Conservation (phyloP, 1,140 invertebrate species). For the Drosophila quadrilineata region DNA sequence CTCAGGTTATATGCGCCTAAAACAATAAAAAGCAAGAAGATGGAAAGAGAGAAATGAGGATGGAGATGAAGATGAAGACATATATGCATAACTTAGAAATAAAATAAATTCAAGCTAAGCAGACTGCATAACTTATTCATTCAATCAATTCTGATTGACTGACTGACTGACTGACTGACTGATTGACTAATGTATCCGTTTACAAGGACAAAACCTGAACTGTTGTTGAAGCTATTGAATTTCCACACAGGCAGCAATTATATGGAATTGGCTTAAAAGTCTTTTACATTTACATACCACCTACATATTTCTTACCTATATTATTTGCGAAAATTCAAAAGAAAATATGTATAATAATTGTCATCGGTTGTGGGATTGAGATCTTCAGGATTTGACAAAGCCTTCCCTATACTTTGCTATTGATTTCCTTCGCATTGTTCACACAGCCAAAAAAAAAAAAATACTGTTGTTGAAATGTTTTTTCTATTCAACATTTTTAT, state of each 20-base stretch:
- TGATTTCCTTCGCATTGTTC: slow-evolving; percentile 9
- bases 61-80: too few species aligned
- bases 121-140: background rate
- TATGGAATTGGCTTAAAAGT: slow-evolving; percentile 1
- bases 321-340: too few species aligned
- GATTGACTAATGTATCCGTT: background rate
- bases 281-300: too few species aligned
- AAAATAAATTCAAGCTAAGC: background rate
- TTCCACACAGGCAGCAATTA: too few species aligned
- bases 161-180: background rate
- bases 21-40: too few species aligned
- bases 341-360: too few species aligned
- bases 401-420: slow-evolving; percentile 1
- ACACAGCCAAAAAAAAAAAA: slow-evolving; percentile 18
- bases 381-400: background rate
- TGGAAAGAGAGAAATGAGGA: too few species aligned
- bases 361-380: background rate
- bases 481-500: slow-evolving; percentile 43
- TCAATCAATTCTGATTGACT: slow-evolving; percentile 8
- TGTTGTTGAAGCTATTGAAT: slow-evolving; percentile 9
- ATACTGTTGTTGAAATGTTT: slow-evolving; percentile 33
- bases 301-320: background rate
- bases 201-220: background rate
- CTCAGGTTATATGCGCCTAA: slow-evolving; percentile 1
- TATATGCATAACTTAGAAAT: slow-evolving; percentile 18